Evolutionary conservation across 2,797 vertebrate genomes (phyloP).

Genomic region (Antrozous pallidus): DNA sequence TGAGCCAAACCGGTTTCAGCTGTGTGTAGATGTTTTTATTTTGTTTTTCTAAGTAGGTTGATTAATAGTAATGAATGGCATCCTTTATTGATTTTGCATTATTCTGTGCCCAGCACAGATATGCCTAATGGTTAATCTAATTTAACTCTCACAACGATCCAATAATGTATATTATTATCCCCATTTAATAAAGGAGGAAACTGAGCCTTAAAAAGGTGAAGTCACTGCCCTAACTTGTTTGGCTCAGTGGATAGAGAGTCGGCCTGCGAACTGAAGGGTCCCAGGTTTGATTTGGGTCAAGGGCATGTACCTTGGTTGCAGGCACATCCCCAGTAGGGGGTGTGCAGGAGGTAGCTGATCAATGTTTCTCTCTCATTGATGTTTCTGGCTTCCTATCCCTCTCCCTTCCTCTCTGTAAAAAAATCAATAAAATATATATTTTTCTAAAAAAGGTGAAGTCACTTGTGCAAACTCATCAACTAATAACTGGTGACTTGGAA

Average conservation of each 20-base stretch:
- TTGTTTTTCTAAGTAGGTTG: not conserved
- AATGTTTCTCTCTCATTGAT: too few species aligned
- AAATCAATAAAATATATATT: too few species aligned
- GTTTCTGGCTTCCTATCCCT: too few species aligned
- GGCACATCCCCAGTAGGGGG: too few species aligned
- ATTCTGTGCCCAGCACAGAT: not conserved
- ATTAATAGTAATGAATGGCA: not conserved
- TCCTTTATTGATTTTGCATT: not conserved
- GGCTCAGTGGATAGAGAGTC: too few species aligned
- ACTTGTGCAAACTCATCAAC: not conserved
- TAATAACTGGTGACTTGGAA: not conserved
- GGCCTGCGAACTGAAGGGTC: too few species aligned
- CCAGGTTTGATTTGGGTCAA: too few species aligned
- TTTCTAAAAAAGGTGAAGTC: not conserved
- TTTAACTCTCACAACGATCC: slow-evolving; percentile 19
- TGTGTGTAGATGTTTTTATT: not conserved
- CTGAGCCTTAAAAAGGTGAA: not conserved
- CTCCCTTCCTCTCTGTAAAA: too few species aligned
- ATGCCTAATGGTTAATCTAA: not conserved
- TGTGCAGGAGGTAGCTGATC: too few species aligned
- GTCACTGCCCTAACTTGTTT: too few species aligned
- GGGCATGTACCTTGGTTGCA: too few species aligned
- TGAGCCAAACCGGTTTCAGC: too few species aligned
- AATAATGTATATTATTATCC: not conserved
- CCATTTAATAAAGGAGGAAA: not conserved